Percentiles rank a stretch among this genome's conserved stretches.
Evolutionary conservation across 2,888 invertebrate species (phyloP).

Genomic region (Napeogenes sylphis): DNA sequence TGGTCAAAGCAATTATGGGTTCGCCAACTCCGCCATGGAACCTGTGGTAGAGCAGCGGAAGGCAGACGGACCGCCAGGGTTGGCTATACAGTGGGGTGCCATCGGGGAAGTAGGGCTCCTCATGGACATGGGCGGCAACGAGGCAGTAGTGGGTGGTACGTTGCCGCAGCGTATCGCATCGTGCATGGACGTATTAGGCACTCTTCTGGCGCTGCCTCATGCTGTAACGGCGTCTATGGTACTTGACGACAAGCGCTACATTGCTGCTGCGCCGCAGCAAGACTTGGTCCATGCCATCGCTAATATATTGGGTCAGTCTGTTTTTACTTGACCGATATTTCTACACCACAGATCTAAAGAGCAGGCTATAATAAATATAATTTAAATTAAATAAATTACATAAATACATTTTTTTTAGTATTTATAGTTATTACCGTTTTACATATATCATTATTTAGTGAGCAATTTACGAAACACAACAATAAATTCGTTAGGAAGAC

Average conservation of each 20-base stretch:
- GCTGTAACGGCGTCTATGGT: slow-evolving; percentile 90
- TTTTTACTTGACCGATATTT: neutral
- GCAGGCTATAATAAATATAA: too few relatives aligned
- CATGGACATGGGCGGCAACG: slow-evolving; percentile 92
- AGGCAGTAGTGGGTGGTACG: slow-evolving; percentile 95
- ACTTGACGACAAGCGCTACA: slow-evolving; percentile 88
- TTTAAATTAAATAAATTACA: too few relatives aligned
- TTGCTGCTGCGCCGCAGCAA: slow-evolving; percentile 71
- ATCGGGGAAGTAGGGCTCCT: slow-evolving; percentile 98
- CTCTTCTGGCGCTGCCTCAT: slow-evolving; percentile 92
- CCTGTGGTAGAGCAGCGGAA: slow-evolving; percentile 92
- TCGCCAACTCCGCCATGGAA: slow-evolving; percentile 98
- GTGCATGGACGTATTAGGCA: slow-evolving; percentile 91
- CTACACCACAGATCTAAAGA: too few relatives aligned
- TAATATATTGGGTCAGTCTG: slow-evolving; percentile 85
- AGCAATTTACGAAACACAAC: too few relatives aligned
- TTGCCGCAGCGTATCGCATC: slow-evolving; percentile 97
- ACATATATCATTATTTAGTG: too few relatives aligned
- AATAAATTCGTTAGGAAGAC: too few relatives aligned
- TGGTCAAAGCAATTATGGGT: slow-evolving; percentile 97
- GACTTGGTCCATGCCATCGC: slow-evolving; percentile 87
- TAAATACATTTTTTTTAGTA: too few relatives aligned
- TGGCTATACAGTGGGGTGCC: slow-evolving; percentile 99
- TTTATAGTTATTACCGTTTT: too few relatives aligned
- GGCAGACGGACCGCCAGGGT: slow-evolving; percentile 88